Base-by-base conservation (phyloP, 2,888 invertebrate genomes). In the Trilocha varians region DNA sequence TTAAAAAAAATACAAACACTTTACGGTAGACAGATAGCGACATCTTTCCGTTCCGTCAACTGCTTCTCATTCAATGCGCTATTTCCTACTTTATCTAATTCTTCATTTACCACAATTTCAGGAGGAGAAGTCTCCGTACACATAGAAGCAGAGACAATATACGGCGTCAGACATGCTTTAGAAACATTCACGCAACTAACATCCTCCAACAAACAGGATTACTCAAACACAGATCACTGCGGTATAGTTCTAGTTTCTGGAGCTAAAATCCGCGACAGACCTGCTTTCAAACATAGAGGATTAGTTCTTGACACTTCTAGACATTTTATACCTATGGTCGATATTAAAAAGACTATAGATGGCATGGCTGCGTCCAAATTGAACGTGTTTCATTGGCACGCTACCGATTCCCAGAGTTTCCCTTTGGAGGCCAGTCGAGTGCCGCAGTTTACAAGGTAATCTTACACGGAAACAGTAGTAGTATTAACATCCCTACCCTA, bases 341-440 rank as follows among this genome's bases (percentile, higher is more conserved):
- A 88, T 36, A 90, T 95, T 14, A 88, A 89, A 55, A 88, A 87
- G 50, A 93, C 92, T 37, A 82, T 97, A 50, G 93, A 96, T 56
- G 96, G 90, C 1, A 95, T 98, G 93, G 92, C 93, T 1, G 88
- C 93, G 13, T 92, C 92, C 38, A 98, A 98, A 75, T 78, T 98
- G 85, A 98, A 98, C 66, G 93, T 96, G 0, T 89, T 98, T 36
- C 98, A 98, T 66, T 98, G 97, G 97, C 95, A 95, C 65, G 91
- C 91, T 0, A 93, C 94, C 0, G 98, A 98, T 73, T 91, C 95
- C 1, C 97, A 97, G 53, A 96, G 97, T 57, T 98, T 97, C 74
- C 97, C 98, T 0, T 85, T 96, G 60, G 91, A 93, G 60, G 90
- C 93, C 0, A 85, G 87, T n/a, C 85, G 90, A 34, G 88, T 92